Percentiles rank a stretch among this genome's conserved stretches.
Conservation (phyloP, 2,113 vertebrate genomes). For the Oceanodroma tethys region DNA sequence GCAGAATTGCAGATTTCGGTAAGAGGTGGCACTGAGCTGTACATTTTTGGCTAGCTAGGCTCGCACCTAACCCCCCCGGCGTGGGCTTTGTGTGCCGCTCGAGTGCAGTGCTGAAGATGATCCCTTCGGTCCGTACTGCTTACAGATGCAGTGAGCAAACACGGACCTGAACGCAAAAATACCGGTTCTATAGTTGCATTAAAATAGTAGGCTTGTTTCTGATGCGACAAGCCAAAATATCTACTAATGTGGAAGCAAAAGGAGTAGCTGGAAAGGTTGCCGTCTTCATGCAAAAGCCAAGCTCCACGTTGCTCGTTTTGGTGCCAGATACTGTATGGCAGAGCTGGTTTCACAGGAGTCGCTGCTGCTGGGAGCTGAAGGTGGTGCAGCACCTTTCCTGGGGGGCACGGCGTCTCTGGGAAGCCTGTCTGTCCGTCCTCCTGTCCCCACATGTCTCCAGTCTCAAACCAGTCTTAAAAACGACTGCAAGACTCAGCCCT, state of each 20-base stretch:
- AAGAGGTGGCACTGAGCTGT: accelerated
- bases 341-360: neutral
- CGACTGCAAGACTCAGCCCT: neutral
- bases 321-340: neutral
- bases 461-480: neutral
- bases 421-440: neutral
- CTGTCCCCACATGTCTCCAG: too few relatives aligned
- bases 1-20: accelerated
- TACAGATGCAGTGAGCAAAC: neutral
- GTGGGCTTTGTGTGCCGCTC: neutral
- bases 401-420: accelerated
- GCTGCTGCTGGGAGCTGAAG: neutral
- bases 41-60: neutral
- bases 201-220: neutral
- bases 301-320: neutral
- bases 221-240: neutral
- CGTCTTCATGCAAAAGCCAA: neutral
- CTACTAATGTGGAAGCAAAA: neutral
- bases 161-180: too few relatives aligned
- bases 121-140: neutral
- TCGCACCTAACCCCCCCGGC: neutral
- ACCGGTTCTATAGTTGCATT: accelerated
- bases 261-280: neutral
- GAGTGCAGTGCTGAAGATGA: accelerated
- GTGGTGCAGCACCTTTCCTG: neutral